Evolutionary conservation across 1,140 invertebrate species (phyloP).

Genomic region (Meloidogyne chitwoodi): DNA sequence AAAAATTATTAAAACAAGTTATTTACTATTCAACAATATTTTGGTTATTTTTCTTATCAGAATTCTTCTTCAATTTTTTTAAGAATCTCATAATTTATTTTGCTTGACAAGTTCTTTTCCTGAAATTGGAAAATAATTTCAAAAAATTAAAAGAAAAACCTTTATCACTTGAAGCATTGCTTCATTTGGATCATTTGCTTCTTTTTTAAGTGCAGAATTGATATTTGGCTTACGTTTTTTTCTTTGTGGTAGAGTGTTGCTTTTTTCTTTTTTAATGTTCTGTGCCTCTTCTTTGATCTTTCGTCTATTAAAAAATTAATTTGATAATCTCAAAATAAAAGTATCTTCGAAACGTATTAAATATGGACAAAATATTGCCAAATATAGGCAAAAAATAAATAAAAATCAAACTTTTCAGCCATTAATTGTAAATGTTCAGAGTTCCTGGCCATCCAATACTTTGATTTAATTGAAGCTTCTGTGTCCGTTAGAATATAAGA

Average conservation of each 20-base stretch:
- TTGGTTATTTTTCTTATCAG: neutral
- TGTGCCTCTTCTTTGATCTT: conserved; percentile 43
- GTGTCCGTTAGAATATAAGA: conserved; percentile 50
- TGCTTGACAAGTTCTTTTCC: conserved; percentile 81
- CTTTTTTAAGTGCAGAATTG: conserved; percentile 23
- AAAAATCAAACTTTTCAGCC: conserved; percentile 37
- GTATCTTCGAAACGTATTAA: neutral
- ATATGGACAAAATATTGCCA: too few relatives aligned
- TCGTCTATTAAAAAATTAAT: conserved; percentile 9
- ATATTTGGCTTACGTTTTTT: neutral
- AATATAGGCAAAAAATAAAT: neutral
- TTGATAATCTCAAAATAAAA: conserved; percentile 18
- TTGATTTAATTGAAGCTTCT: conserved; percentile 48
- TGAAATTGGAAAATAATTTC: conserved; percentile 21
- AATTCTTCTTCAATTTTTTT: conserved; percentile 62
- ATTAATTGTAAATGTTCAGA: conserved; percentile 45
- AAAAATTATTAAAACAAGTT: too few relatives aligned
- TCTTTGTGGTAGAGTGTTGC: conserved; percentile 15
- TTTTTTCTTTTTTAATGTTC: conserved; percentile 29
- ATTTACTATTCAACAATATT: too few relatives aligned
- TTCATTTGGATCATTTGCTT: conserved; percentile 44
- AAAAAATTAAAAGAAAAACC: conserved; percentile 28
- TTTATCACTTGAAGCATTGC: conserved; percentile 58
- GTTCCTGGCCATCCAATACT: conserved; percentile 54
- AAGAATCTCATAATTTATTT: conserved; percentile 95